Conservation (phyloP, 2,797 vertebrate species). For the Adelosebastes latens region DNA sequence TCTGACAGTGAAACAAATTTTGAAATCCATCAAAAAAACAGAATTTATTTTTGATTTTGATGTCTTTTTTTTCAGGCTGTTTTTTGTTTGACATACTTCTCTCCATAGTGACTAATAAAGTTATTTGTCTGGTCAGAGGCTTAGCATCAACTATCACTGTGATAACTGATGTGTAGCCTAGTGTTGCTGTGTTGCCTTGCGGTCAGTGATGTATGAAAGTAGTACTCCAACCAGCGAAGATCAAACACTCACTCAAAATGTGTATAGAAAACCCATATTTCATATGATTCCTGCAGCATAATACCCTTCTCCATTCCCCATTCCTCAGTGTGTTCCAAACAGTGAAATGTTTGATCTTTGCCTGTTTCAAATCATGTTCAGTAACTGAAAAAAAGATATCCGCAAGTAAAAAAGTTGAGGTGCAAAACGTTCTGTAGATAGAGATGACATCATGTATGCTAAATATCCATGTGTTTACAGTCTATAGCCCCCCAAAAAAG, state of each 20-base stretch:
- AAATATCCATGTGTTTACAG: neutral
- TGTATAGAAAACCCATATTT: neutral
- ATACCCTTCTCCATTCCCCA: neutral
- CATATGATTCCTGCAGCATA: neutral
- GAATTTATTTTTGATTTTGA: no score
- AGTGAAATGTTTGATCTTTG: neutral
- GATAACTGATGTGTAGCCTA: neutral
- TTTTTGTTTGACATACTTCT: neutral
- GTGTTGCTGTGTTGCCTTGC: neutral
- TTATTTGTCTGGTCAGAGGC: neutral
- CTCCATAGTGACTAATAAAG: neutral
- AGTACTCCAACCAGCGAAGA: neutral
- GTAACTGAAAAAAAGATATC: neutral
- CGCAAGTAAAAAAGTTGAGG: neutral
- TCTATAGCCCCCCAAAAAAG: neutral
- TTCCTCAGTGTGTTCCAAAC: neutral
- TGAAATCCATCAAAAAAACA: no score
- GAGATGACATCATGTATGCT: neutral
- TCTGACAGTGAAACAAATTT: neutral
- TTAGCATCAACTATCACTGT: neutral
- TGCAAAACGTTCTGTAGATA: neutral
- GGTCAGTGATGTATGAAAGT: neutral
- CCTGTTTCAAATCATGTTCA: neutral
- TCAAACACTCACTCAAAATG: neutral
- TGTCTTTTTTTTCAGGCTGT: neutral